Conservation (phyloP, 2,888 invertebrate genomes). For the Itoplectis maculator region DNA sequence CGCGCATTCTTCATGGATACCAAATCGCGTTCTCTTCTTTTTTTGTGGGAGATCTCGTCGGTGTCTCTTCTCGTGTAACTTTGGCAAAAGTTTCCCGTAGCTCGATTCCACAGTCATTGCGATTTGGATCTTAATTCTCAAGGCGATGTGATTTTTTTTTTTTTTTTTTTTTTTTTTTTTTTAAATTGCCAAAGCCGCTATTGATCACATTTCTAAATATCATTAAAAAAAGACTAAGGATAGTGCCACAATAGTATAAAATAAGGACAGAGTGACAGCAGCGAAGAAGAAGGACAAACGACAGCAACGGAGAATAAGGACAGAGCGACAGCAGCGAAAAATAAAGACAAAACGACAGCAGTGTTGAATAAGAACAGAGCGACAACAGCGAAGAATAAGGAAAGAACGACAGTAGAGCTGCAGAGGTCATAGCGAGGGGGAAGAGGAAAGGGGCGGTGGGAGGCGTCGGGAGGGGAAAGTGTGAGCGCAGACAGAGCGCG, state of each 20-base stretch:
- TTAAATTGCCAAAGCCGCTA: too few relatives aligned
- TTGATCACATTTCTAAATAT: too few relatives aligned
- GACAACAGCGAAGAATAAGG: constrained; percentile 12
- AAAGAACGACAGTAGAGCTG: neutral
- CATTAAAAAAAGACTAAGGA: too few relatives aligned
- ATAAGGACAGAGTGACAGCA: too few relatives aligned
- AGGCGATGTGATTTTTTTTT: neutral
- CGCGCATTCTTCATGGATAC: neutral
- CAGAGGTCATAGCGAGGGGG: neutral
- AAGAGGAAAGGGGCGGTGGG: neutral
- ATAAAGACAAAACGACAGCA: too few relatives aligned
- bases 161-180: neutral
- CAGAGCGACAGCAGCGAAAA: constrained; percentile 16
- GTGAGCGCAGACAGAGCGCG: neutral
- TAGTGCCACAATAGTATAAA: too few relatives aligned
- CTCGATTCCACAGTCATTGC: too few relatives aligned
- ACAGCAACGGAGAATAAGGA: too few relatives aligned
- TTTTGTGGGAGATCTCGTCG: neutral
- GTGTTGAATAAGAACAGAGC: too few relatives aligned
- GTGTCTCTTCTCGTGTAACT: neutral
- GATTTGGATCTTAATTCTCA: too few relatives aligned
- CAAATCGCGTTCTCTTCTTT: neutral
- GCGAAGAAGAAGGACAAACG: too few relatives aligned
- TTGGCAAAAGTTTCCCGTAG: neutral
- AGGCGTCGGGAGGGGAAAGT: too few relatives aligned